Conservation (phyloP, 2,888 invertebrate genomes). For the Julus scandinavius region DNA sequence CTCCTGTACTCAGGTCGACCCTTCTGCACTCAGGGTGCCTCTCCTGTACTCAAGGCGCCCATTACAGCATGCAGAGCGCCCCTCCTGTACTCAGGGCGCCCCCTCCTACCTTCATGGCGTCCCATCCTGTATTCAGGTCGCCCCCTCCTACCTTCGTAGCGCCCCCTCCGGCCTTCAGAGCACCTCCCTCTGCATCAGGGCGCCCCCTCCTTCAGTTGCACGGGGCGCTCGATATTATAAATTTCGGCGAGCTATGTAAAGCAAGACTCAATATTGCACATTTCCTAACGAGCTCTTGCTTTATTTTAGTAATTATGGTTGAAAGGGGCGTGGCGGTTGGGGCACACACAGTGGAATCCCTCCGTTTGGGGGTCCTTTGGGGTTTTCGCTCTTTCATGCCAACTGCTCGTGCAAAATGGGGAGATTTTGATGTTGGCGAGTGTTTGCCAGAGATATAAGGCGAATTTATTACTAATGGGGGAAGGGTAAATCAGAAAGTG, state of each 20-base stretch:
- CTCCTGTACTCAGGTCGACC: too few species aligned
- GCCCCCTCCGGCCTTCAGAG: too few species aligned
- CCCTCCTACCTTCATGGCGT: too few species aligned
- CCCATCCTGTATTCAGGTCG: too few species aligned
- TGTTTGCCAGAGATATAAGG: conserved; percentile 45
- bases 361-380: background rate
- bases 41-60: too few species aligned
- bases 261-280: background rate
- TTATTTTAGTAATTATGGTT: conserved; percentile 47
- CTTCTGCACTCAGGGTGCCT: too few species aligned
- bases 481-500: conserved; percentile 49
- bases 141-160: too few species aligned
- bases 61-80: too few species aligned
- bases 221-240: background rate
- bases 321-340: conserved; percentile 47
- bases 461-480: conserved; percentile 47
- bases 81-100: too few species aligned
- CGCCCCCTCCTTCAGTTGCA: background rate
- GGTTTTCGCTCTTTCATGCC: conserved; percentile 46
- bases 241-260: background rate
- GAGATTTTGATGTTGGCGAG: conserved; percentile 47
- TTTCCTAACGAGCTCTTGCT: conserved; percentile 37
- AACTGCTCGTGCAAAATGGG: conserved; percentile 46
- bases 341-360: background rate
- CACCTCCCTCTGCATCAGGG: too few species aligned